A percentile compares a stretch with the other conserved stretches of the same genome.
Evolutionary conservation across 2,797 vertebrate species (phyloP).

Genomic region (Lophura swinhoii): DNA sequence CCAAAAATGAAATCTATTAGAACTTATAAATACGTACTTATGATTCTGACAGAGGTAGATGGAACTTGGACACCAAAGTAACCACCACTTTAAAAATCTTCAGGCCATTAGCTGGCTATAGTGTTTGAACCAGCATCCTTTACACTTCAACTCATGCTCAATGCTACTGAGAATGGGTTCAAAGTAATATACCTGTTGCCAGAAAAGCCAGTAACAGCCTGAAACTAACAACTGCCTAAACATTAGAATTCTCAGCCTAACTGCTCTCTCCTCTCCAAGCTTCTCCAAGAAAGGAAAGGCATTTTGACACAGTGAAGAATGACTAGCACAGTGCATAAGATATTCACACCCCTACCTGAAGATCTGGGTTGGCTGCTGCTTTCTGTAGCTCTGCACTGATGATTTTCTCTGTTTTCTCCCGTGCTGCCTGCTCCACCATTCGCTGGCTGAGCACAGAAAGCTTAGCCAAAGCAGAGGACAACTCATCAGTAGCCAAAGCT

Average conservation of each 20-base stretch:
- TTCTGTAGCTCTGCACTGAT: slow-evolving; percentile 98
- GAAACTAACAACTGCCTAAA: background rate
- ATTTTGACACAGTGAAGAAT: background rate
- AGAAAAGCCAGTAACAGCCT: background rate
- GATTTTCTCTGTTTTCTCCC: slow-evolving; percentile 98
- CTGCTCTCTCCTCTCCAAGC: background rate
- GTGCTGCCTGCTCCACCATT: slow-evolving; percentile 97
- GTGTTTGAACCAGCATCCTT: background rate
- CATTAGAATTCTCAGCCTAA: background rate
- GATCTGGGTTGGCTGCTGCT: slow-evolving; percentile 96
- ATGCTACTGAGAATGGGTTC: rapidly evolving
- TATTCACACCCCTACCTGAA: slow-evolving; percentile 83
- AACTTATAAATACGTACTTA: background rate
- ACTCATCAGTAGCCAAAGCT: slow-evolving; percentile 92
- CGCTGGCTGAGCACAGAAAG: slow-evolving; percentile 96
- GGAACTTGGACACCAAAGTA: background rate
- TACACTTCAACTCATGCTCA: background rate
- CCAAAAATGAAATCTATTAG: background rate
- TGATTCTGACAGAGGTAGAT: background rate
- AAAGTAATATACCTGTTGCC: background rate
- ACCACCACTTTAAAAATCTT: background rate
- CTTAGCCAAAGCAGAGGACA: slow-evolving; percentile 96
- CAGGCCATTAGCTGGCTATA: background rate
- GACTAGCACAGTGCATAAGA: background rate
- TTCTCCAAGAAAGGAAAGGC: background rate